Evolutionary conservation across 2,113 vertebrate species (phyloP).

Genomic region (Aviceda subcristata): DNA sequence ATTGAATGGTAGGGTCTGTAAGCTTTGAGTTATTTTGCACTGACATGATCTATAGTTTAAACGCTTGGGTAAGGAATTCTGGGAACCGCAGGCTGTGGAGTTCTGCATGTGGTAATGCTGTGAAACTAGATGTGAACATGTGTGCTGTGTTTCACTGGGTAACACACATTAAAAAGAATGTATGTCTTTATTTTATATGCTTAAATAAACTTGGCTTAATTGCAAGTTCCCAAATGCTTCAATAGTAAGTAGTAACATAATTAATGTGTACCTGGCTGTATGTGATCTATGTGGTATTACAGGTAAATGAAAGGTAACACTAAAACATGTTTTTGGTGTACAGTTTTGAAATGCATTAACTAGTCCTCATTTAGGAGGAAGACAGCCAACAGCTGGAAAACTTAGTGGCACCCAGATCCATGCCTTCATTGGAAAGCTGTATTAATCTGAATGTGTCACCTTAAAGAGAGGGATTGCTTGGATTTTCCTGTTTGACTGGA

Average conservation of each 20-base stretch:
- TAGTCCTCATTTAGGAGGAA: neutral
- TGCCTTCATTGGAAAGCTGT: neutral
- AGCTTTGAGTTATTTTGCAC: neutral
- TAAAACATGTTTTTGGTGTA: neutral
- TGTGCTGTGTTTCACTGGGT: neutral
- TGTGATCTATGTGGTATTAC: neutral
- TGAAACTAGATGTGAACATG: neutral
- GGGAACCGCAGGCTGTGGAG: neutral
- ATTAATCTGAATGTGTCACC: neutral
- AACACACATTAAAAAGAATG: neutral
- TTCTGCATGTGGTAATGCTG: neutral
- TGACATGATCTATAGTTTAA: conserved; percentile 1
- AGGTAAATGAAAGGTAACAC: neutral
- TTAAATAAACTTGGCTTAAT: neutral
- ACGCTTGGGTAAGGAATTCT: neutral
- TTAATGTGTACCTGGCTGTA: neutral
- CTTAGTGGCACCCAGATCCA: neutral
- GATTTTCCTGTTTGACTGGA: neutral
- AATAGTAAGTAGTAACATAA: neutral
- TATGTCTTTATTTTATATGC: neutral
- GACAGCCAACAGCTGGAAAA: neutral
- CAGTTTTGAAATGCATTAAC: neutral
- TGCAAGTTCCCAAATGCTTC: neutral
- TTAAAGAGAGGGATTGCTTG: neutral
- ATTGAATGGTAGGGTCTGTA: neutral